Evolutionary conservation across 1,140 invertebrate genomes (phyloP).

Genomic region (Plutomurus gul): DNA sequence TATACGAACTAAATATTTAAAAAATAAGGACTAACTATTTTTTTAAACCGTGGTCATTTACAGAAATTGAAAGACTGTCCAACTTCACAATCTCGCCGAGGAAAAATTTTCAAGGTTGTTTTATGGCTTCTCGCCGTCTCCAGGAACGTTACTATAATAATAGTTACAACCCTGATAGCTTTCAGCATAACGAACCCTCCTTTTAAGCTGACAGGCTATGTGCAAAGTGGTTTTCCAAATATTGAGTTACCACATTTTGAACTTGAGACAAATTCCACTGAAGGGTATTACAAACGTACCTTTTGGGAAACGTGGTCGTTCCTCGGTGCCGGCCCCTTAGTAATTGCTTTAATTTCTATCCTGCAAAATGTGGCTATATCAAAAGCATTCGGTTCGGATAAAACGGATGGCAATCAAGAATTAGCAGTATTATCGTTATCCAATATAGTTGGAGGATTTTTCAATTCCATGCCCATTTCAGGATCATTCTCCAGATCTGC

Average conservation of each 20-base stretch:
- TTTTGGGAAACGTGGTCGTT: conserved; percentile 72
- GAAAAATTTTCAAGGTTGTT: conserved; percentile 54
- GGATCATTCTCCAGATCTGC: conserved; percentile 89
- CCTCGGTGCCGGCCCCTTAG: conserved; percentile 73
- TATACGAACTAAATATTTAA: neutral
- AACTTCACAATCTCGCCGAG: neutral
- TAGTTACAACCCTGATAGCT: conserved; percentile 68
- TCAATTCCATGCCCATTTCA: conserved; percentile 87
- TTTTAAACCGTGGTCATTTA: neutral
- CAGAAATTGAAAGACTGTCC: conserved; percentile 44
- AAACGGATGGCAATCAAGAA: conserved; percentile 77
- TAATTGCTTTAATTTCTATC: conserved; percentile 60
- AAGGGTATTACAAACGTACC: conserved; percentile 53
- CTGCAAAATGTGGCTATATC: conserved; percentile 59
- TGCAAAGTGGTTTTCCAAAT: conserved; percentile 67
- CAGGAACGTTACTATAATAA: conserved; percentile 60
- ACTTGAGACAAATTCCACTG: conserved; percentile 31
- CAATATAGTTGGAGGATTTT: conserved; percentile 87
- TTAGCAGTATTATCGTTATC: conserved; percentile 64
- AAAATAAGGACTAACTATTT: neutral
- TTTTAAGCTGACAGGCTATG: conserved; percentile 68
- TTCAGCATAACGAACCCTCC: conserved; percentile 61
- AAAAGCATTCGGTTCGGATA: conserved; percentile 65
- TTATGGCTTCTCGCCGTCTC: conserved; percentile 58
- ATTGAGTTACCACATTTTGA: conserved; percentile 68